These are phyloP conservation scores for Piaya cayana DNA, from an alignment of 2,113 vertebrate species.

Conservation along the genomic window DNA sequence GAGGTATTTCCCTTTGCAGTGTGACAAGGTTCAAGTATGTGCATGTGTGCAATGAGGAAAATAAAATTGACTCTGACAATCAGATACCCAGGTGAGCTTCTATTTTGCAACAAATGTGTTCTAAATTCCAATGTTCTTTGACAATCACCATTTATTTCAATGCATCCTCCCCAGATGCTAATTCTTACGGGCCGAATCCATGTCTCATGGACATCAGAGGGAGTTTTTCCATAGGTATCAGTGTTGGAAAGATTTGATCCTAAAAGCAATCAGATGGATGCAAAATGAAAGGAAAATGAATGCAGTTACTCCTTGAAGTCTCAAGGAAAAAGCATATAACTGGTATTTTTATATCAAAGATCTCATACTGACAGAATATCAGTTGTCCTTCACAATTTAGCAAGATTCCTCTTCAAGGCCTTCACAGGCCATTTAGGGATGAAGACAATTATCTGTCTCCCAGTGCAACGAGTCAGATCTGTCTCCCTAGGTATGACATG, in stretches of 20 bases:
- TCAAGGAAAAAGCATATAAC: neutral
- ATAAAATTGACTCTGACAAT: conserved; percentile 60
- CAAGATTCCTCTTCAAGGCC: neutral
- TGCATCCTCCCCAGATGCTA: conserved; percentile 39
- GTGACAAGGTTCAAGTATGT: conserved; percentile 46
- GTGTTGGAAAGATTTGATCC: conserved; percentile 20
- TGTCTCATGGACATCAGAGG: neutral
- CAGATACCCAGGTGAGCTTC: conserved; percentile 17
- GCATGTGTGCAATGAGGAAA: conserved; percentile 22
- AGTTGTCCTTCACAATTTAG: neutral
- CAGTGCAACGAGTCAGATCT: neutral
- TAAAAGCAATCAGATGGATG: conserved; percentile 1
- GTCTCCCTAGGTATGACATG: neutral
- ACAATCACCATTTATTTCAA: conserved; percentile 58
- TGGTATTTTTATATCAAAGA: neutral
- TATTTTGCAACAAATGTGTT: conserved; percentile 55
- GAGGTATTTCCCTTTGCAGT: conserved; percentile 41
- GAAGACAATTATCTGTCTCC: neutral
- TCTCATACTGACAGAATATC: neutral
- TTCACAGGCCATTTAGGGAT: neutral
- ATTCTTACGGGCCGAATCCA: conserved; percentile 7
- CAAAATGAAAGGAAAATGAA: conserved; percentile 9
- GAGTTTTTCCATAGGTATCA: conserved; percentile 23
- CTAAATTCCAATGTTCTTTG: conserved; percentile 63
- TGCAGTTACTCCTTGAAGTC: neutral